Percentiles rank a stretch among this genome's conserved stretches.
These are phyloP conservation scores for Luffia ferchaultella DNA, from an alignment of 2,888 invertebrate species.

Conservation along the genomic window DNA sequence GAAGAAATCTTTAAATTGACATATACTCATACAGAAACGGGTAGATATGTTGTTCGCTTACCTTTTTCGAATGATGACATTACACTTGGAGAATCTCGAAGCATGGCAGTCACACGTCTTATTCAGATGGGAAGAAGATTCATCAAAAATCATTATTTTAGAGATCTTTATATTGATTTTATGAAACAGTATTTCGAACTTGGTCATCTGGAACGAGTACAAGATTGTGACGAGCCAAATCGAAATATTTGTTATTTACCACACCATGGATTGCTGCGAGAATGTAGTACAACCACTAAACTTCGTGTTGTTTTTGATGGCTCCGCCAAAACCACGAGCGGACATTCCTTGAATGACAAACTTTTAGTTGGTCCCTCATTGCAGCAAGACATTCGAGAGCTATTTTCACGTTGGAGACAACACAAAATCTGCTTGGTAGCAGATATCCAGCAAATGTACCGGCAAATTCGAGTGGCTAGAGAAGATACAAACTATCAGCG, in stretches of 20 bases:
- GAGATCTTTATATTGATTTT: background rate
- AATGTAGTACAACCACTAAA: slow-evolving; percentile 8
- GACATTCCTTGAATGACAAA: slow-evolving; percentile 6
- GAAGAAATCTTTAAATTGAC: background rate
- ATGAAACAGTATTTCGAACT: background rate
- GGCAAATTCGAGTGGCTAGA: slow-evolving; percentile 8
- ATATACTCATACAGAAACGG: background rate
- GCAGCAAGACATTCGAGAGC: slow-evolving; percentile 2
- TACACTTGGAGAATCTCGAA: background rate
- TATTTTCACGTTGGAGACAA: slow-evolving; percentile 8
- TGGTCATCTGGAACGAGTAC: background rate
- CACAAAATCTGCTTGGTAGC: slow-evolving; percentile 8
- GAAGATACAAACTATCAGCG: slow-evolving; percentile 9
- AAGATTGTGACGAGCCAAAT: background rate
- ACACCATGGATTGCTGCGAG: slow-evolving; percentile 10
- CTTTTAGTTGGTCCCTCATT: slow-evolving; percentile 3
- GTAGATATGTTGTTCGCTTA: background rate
- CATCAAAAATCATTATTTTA: background rate
- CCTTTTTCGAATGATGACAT: background rate
- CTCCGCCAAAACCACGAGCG: slow-evolving; percentile 2
- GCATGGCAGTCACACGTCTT: background rate
- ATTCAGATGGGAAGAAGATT: background rate
- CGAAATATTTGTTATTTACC: slow-evolving; percentile 1
- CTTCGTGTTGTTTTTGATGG: slow-evolving; percentile 11
- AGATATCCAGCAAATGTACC: slow-evolving; percentile 11